Conservation (phyloP, 2,113 vertebrate genomes). For the Bubo scandiacus region DNA sequence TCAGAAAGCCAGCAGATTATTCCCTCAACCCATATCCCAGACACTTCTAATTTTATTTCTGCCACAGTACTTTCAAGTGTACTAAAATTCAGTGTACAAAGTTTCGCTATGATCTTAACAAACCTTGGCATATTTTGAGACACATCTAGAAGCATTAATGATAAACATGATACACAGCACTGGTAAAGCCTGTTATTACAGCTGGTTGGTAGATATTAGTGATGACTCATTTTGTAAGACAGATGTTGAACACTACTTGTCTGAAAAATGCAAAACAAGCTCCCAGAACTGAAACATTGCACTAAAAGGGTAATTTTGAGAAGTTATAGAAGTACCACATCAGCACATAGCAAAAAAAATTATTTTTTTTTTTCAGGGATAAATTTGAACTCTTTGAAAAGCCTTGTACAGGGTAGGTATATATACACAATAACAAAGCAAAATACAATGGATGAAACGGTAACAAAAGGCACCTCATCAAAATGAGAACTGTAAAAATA, state of each 20-base stretch:
- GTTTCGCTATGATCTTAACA: neutral
- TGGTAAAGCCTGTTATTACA: neutral
- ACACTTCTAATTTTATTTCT: slow-evolving; percentile 39
- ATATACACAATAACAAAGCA: neutral
- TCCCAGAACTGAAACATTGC: neutral
- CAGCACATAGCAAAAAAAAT: neutral
- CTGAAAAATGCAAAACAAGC: neutral
- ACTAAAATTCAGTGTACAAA: neutral
- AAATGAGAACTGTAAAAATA: slow-evolving; percentile 15
- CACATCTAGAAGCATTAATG: neutral
- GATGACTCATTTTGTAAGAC: neutral
- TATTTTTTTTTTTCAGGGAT: neutral
- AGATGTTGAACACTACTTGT: neutral
- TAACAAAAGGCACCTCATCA: slow-evolving; percentile 45
- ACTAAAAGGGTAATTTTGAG: neutral
- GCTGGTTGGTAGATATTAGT: neutral
- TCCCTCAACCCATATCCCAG: slow-evolving; percentile 17
- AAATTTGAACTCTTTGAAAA: slow-evolving; percentile 1
- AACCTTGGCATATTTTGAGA: neutral
- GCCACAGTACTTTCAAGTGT: neutral
- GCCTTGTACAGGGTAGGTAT: neutral
- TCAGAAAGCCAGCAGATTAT: slow-evolving; percentile 8
- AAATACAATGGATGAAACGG: neutral
- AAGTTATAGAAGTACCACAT: neutral
- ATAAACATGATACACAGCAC: neutral